Evolutionary conservation across 2,888 invertebrate genomes (phyloP).

Genomic region (Gastracanthus pulcherrimus): DNA sequence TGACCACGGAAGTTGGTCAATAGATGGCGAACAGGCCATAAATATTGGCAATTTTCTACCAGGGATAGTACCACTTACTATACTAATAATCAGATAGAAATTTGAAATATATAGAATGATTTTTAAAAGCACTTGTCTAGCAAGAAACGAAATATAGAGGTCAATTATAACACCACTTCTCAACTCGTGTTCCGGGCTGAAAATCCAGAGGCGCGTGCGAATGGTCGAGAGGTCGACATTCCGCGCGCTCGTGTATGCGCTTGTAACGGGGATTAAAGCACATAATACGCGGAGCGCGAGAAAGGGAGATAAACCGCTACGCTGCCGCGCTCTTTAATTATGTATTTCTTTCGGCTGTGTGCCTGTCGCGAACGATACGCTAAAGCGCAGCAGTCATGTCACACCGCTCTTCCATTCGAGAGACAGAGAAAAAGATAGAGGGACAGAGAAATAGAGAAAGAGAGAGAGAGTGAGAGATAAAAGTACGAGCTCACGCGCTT

Average conservation of each 20-base stretch:
- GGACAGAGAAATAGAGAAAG: background rate
- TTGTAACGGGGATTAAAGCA: slow-evolving; percentile 31
- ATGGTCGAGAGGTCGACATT: background rate
- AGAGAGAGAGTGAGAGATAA: background rate
- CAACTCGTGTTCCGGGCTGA: background rate
- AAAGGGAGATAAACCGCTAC: background rate
- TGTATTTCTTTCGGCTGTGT: slow-evolving; percentile 17
- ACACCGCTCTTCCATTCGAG: too few species aligned
- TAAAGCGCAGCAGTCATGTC: background rate
- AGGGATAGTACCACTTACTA: too few species aligned
- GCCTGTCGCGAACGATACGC: background rate
- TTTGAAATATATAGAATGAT: too few species aligned
- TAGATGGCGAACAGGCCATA: too few species aligned
- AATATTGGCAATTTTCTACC: too few species aligned
- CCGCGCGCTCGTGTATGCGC: background rate
- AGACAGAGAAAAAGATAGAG: background rate
- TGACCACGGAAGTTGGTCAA: too few species aligned
- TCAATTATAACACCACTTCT: background rate
- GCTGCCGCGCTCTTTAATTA: slow-evolving; percentile 25
- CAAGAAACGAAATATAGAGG: too few species aligned
- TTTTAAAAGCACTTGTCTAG: too few species aligned
- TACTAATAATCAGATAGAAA: too few species aligned
- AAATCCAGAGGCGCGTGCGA: background rate
- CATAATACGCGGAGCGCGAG: background rate
- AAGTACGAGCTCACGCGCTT: background rate